phyloP scores from a whole-genome alignment of 2,113 vertebrate species.

The Labeo catla region DNA sequence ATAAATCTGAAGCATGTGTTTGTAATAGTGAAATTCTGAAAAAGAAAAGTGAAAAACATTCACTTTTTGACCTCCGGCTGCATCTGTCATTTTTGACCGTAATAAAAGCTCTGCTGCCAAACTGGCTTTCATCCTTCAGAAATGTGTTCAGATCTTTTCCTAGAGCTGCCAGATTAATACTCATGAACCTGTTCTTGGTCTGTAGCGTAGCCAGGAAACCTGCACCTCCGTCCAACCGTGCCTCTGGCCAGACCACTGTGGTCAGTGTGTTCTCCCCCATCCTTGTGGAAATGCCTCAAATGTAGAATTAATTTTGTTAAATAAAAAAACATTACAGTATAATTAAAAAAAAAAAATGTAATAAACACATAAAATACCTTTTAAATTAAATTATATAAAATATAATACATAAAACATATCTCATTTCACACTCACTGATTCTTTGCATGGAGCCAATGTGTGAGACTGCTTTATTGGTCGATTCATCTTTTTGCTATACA shows the following conservation, averaged over 20 bases:
- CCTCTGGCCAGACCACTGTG: conserved; percentile 13
- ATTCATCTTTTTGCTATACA: neutral
- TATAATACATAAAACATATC: neutral
- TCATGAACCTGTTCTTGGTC: conserved; percentile 31
- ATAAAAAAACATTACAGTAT: neutral
- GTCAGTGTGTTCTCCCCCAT: conserved; percentile 4
- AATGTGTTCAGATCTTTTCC: conserved; percentile 21
- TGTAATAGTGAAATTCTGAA: neutral
- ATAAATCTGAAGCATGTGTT: neutral
- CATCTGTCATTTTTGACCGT: conserved; percentile 42
- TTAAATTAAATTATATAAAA: neutral
- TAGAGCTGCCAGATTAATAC: conserved; percentile 27
- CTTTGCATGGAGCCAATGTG: neutral
- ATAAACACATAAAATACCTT: neutral
- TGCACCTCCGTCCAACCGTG: conserved; percentile 14
- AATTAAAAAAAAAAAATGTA: neutral
- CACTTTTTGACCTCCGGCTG: conserved; percentile 51
- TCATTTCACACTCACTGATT: neutral
- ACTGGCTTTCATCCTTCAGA: neutral
- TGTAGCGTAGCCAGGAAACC: conserved; percentile 21
- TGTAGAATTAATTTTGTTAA: neutral
- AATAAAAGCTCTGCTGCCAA: conserved; percentile 21
- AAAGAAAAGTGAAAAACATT: neutral
- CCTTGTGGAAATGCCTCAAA: neutral
- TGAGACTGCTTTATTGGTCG: neutral